Evolutionary conservation across 2,888 invertebrate species (phyloP), one percentile per base, ranked within the genome.

Genomic region (Pseudolycoriella hygida): DNA sequence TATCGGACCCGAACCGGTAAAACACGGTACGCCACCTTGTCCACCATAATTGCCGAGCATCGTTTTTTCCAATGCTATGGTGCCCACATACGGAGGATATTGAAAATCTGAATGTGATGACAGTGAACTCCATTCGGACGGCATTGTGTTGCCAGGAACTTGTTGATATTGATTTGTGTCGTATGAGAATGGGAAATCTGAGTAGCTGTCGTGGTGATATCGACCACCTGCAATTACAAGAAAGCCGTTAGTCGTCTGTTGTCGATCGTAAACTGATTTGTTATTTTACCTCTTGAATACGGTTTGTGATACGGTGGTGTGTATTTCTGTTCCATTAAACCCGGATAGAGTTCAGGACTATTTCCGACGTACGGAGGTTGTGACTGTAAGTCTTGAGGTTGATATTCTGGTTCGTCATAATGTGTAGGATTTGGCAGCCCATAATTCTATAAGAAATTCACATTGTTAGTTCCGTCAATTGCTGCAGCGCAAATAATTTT

Each of bases 1-100:
- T 58, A 97, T 96, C 42, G 96, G 96, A 3, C 96, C 96, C 50
- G 89, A 89, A 53, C 89, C 89, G 64, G 80, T 71, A 65, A 78
- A 76, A 54, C 75, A 76, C 6, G 76, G 63, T 38, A 63, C 62
- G 48, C 60, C 63, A 45, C 58, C 68, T 50, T 62, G 64, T 53
- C 61, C 57, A 44, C 60, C 58, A 51, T 65, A 64, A 51, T 56
- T 63, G 53, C 53, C 53, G 14, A 61, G 57, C 46, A 64, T 54
- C 3, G 60, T 55, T 48, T 65, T 64, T 41, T 66, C 66, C 50
- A 66, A 56, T 2, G 60, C 60, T 58, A 64, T 55, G n/a, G 61
- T 71, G 32, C 70, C 68, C 60, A 77, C 75, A 57, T 78, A 66
- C 15, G 73, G 54, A 69, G 54, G 61, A 70, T 60, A 50, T 57